Conservation (phyloP, 2,113 vertebrate genomes). For the Nannospalax galili region DNA sequence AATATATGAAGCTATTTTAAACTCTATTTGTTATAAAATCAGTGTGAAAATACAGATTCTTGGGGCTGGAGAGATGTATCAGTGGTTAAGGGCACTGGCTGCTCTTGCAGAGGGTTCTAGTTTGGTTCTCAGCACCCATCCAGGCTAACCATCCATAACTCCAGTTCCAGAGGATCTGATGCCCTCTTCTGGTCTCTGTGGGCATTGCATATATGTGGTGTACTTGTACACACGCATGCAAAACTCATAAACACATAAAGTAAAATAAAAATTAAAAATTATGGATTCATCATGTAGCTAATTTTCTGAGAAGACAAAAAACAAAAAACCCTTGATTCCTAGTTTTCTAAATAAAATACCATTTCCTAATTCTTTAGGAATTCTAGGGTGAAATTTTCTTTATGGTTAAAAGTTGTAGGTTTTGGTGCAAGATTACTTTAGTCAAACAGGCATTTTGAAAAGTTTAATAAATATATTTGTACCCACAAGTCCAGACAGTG, state of each 20-base stretch:
- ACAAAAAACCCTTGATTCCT: neutral
- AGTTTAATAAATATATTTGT: neutral
- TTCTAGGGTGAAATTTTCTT: neutral
- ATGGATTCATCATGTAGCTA: neutral
- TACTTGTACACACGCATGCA: no score
- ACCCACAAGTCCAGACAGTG: neutral
- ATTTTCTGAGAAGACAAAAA: constrained; percentile 22
- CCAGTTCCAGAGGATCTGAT: no score
- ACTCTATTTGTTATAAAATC: neutral
- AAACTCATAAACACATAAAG: no score
- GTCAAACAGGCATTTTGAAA: neutral
- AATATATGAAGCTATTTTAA: neutral
- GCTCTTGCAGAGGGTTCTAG: no score
- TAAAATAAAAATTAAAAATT: no score
- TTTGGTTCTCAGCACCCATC: no score
- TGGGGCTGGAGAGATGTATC: no score
- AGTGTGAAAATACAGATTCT: neutral
- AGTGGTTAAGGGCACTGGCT: no score
- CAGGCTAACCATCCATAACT: no score
- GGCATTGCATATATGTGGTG: no score
- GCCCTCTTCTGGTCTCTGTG: no score
- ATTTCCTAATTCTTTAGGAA: constrained; percentile 22
- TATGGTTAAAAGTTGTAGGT: neutral
- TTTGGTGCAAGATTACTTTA: constrained; percentile 31
- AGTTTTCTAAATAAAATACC: neutral